These are phyloP conservation scores for Cynocephalus volans DNA, from an alignment of 2,113 vertebrate genomes.

Conservation along the genomic window DNA sequence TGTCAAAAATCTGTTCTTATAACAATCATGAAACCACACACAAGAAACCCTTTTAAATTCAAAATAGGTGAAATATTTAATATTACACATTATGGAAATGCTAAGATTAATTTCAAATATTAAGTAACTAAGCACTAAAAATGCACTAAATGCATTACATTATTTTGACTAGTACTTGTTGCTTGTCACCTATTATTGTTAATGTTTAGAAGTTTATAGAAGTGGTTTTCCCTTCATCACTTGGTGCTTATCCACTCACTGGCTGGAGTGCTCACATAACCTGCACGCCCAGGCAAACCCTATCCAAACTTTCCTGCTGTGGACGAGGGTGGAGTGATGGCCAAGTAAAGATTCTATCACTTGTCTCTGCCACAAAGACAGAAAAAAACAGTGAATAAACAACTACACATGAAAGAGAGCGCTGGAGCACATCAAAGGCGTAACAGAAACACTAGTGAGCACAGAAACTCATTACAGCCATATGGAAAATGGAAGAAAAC, in stretches of 20 bases:
- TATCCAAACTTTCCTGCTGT: background rate
- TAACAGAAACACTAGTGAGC: too few species aligned
- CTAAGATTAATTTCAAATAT: conserved; percentile 34
- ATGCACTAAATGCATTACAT: background rate
- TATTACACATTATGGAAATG: background rate
- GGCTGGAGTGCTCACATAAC: background rate
- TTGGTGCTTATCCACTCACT: background rate
- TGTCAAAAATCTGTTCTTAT: background rate
- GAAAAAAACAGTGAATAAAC: too few species aligned
- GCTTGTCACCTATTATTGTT: background rate
- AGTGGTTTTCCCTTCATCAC: background rate
- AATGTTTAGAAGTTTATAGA: background rate
- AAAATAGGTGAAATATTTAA: conserved; percentile 48
- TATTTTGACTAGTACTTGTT: background rate
- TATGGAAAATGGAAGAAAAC: too few species aligned
- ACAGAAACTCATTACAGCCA: too few species aligned
- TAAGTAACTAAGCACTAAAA: conserved; percentile 37
- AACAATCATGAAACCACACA: background rate
- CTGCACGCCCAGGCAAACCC: background rate
- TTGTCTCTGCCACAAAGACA: too few species aligned
- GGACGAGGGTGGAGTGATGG: too few species aligned
- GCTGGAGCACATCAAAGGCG: too few species aligned
- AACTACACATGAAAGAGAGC: too few species aligned
- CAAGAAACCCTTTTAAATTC: background rate
- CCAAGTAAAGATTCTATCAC: too few species aligned